Evolutionary conservation across 1,140 invertebrate species (phyloP).

Genomic region (Paralvinella palmiformis): DNA sequence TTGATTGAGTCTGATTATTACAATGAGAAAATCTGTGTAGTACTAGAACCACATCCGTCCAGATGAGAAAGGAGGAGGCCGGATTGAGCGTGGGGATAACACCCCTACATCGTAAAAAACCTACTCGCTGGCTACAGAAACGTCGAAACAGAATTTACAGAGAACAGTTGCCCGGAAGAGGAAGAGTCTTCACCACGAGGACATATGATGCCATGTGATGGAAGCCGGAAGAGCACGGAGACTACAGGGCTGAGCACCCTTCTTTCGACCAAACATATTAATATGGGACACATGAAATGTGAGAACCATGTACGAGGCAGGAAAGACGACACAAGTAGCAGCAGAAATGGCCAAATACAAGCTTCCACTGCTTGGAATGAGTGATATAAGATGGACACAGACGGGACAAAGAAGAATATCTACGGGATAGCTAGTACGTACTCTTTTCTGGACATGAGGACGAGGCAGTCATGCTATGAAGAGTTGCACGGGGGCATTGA

Average conservation of each 20-base stretch:
- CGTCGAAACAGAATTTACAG: not conserved
- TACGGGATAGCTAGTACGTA: not conserved
- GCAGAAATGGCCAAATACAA: not conserved
- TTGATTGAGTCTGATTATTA: no score
- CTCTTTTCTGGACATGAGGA: not conserved
- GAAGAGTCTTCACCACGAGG: slow-evolving; percentile 14
- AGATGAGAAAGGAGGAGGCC: slow-evolving; percentile 1
- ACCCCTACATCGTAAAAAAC: not conserved
- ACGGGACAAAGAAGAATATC: not conserved
- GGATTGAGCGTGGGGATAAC: not conserved
- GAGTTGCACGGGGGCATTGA: slow-evolving; percentile 4
- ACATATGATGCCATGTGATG: slow-evolving; percentile 14
- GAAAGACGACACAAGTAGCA: no score
- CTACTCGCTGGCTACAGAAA: slow-evolving; percentile 2
- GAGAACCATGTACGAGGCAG: no score
- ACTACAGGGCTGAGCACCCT: no score
- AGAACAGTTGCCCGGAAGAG: slow-evolving; percentile 15
- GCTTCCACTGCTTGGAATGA: not conserved
- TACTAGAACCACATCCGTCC: no score
- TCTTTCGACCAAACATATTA: no score
- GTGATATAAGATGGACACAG: not conserved
- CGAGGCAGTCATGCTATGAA: not conserved
- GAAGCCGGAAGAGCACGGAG: slow-evolving; percentile 17
- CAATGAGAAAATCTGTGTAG: no score
- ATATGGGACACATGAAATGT: no score